Conservation (phyloP, 1,140 invertebrate species). For the Halesus radiatus region DNA sequence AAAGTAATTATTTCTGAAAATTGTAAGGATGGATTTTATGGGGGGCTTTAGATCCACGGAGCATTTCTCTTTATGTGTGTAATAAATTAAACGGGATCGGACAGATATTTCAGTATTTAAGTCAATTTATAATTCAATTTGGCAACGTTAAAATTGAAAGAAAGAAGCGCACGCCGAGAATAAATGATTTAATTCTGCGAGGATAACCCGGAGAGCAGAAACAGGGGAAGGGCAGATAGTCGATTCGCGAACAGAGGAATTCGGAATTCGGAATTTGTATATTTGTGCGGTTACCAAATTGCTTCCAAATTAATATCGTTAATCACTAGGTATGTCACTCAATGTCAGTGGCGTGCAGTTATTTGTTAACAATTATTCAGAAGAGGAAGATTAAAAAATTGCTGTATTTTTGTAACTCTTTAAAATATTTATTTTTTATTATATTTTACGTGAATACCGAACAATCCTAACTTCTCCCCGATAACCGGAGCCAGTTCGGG, state of each 20-base stretch:
- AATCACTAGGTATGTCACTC: not conserved
- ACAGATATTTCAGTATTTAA: slow-evolving; percentile 56
- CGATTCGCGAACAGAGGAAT: slow-evolving; percentile 4
- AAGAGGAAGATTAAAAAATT: no score
- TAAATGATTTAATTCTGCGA: slow-evolving; percentile 53
- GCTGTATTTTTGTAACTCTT: no score
- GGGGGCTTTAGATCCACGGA: not conserved
- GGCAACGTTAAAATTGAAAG: slow-evolving; percentile 28
- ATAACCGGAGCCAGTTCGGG: no score
- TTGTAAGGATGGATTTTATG: slow-evolving; percentile 9
- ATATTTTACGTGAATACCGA: no score
- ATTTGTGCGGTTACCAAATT: slow-evolving; percentile 14
- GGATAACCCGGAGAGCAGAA: slow-evolving; percentile 15
- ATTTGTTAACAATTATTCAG: no score
- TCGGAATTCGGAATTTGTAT: not conserved
- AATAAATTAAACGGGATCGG: slow-evolving; percentile 50
- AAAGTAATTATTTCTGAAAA: not conserved
- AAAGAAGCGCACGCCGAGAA: slow-evolving; percentile 17
- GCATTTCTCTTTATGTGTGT: slow-evolving; percentile 39
- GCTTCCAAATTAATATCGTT: slow-evolving; percentile 31
- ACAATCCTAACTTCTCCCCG: no score
- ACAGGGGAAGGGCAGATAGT: slow-evolving; percentile 1
- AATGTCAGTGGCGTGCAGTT: no score
- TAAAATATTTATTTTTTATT: no score
- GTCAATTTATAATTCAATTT: slow-evolving; percentile 54